Conservation (phyloP, 2,888 invertebrate genomes). For the Drosophila vallismaia region DNA sequence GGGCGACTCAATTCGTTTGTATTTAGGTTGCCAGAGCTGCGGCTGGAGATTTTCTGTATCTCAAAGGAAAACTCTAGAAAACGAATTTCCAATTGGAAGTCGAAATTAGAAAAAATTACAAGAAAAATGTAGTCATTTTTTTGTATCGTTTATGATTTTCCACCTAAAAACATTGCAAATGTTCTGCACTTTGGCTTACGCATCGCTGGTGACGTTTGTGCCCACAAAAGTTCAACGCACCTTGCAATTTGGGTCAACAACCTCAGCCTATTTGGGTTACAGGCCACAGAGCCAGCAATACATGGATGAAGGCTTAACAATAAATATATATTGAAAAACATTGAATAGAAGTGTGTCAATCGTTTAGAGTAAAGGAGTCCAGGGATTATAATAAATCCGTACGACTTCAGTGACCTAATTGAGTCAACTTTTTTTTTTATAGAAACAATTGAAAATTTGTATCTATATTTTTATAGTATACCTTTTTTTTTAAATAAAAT, state of each 20-base stretch:
- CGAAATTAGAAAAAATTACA: background rate
- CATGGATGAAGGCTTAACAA: background rate
- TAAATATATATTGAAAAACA: background rate
- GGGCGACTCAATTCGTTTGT: slow-evolving; percentile 14
- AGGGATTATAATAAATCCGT: background rate
- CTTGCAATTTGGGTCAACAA: slow-evolving; percentile 83
- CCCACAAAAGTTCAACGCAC: slow-evolving; percentile 82
- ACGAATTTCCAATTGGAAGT: slow-evolving; percentile 1
- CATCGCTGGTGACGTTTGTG: slow-evolving; percentile 34
- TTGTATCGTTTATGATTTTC: too few species aligned
- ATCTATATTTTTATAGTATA: too few species aligned
- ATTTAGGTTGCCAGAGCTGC: slow-evolving; percentile 33
- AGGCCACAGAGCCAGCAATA: background rate
- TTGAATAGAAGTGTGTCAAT: background rate
- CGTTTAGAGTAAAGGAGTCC: background rate
- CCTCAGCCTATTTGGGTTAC: slow-evolving; percentile 82
- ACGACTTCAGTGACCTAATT: background rate
- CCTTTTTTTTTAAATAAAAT: too few species aligned
- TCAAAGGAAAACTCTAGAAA: slow-evolving; percentile 34
- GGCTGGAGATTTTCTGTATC: slow-evolving; percentile 17
- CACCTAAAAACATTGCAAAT: background rate
- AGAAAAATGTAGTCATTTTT: too few species aligned
- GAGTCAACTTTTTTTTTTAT: background rate
- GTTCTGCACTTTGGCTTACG: background rate
- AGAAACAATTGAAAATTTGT: too few species aligned